Percentiles rank a stretch among this genome's conserved stretches.
Conservation (phyloP, 1,140 invertebrate species). For the Philaenus spumarius region DNA sequence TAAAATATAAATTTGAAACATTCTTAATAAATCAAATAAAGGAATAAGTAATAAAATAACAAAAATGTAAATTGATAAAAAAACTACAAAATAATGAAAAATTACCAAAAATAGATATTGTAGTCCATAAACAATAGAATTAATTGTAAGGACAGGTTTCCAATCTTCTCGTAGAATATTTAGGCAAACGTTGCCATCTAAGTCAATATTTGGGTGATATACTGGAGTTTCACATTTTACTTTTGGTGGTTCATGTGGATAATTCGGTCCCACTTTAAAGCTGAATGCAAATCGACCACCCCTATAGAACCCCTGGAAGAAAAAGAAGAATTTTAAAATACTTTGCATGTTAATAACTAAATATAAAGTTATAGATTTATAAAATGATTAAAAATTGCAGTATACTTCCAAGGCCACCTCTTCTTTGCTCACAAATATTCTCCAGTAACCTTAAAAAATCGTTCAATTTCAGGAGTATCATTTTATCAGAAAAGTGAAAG, state of each 20-base stretch:
- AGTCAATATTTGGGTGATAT: slow-evolving; percentile 93
- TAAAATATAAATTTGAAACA: too few species aligned
- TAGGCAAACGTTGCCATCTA: slow-evolving; percentile 91
- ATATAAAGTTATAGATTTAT: too few species aligned
- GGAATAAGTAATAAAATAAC: too few species aligned
- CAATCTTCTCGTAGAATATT: slow-evolving; percentile 97
- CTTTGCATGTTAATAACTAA: too few species aligned
- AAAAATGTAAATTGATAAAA: not conserved
- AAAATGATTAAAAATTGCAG: too few species aligned
- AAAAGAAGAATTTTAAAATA: not conserved
- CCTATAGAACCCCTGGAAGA: slow-evolving; percentile 80
- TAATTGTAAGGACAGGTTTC: slow-evolving; percentile 97
- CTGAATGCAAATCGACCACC: slow-evolving; percentile 92
- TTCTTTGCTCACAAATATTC: too few species aligned
- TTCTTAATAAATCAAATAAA: too few species aligned
- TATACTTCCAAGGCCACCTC: too few species aligned
- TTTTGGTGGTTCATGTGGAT: slow-evolving; percentile 94
- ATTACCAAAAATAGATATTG: slow-evolving; percentile 95
- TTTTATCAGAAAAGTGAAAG: too few species aligned
- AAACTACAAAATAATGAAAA: slow-evolving; percentile 18
- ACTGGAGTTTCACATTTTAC: slow-evolving; percentile 92
- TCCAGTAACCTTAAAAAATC: too few species aligned
- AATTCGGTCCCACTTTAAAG: slow-evolving; percentile 95
- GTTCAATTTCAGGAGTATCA: too few species aligned
- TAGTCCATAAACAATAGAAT: slow-evolving; percentile 95